Base-by-base conservation (phyloP, 2,113 vertebrate species). In the Guaruba guarouba region DNA sequence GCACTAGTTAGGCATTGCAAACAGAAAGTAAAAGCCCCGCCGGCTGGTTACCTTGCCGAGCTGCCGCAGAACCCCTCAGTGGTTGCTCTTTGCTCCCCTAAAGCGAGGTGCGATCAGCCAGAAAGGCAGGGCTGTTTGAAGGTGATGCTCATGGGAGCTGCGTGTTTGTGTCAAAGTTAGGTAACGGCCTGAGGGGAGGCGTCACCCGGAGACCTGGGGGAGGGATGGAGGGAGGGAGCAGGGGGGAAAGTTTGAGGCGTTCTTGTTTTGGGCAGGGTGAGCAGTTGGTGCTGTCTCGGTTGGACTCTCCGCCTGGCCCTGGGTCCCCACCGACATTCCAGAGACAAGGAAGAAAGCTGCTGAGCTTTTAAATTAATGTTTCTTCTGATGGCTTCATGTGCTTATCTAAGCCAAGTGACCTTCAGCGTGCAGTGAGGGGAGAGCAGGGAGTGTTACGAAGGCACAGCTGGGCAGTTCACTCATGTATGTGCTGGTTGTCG, bases 131-230 rank as follows among this genome's bases (percentile, higher is more conserved):
- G 52, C 24, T 24, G 66, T 68, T 17, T 20, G 82, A 68, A 91
- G 49, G 31, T n/a, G 88, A 66, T 91, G 92, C 66, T 84, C 11
- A 13, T 3, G 28, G 69, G 55, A 69, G 83, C 10, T 57, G 96
- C 63, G 76, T 97, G 86, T 94, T 97, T 90, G 74, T 95, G 75
- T 41, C 62, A 68, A 82, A 77, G 82, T 77, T 94, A 81, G 54
- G 88, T 77, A 95, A 97, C 10, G 33, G 85, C 87, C 95, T 69
- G 70, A 4, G 63, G 93, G 97, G 97, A 97, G 98, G 97, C 88
- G 97, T 87, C 95, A 91, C 52, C 2, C 2, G 77, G 37, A 27
- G 64, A 17, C 14, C 70, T 1, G 37, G 16, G 85, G 95, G 91
- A 86, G 79, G 69, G 44, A 44, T 6, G 37, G 66, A 28, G 59